These are phyloP conservation scores for Teleiodes luculella DNA, from an alignment of 2,888 invertebrate species.

Conservation along the genomic window DNA sequence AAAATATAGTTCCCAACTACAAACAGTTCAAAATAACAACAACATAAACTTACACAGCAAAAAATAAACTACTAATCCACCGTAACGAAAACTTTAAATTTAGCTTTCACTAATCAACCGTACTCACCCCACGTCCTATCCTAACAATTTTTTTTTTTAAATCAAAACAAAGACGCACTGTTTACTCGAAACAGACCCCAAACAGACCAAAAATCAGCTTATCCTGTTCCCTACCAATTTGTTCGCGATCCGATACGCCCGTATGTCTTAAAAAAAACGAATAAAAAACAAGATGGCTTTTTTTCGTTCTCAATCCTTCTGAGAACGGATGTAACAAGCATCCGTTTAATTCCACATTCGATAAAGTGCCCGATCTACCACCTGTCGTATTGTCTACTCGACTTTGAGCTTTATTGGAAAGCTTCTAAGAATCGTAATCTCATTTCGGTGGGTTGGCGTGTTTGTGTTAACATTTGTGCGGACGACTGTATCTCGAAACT, in stretches of 20 bases:
- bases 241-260: constrained; percentile 26
- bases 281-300: constrained; percentile 30
- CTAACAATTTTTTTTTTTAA: background rate
- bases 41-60: too few relatives aligned
- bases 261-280: constrained; percentile 26
- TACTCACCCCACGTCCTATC: background rate
- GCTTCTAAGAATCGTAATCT: background rate
- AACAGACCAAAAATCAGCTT: constrained; percentile 17
- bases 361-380: constrained; percentile 34
- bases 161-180: constrained; percentile 21
- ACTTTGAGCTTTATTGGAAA: constrained; percentile 17
- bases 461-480: constrained; percentile 17
- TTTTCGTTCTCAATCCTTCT: constrained; percentile 60
- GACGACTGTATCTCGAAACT: constrained; percentile 28
- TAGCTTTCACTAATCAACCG: constrained; percentile 1
- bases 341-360: constrained; percentile 58
- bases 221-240: constrained; percentile 13
- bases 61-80: background rate
- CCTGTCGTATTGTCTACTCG: constrained; percentile 22
- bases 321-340: constrained; percentile 70
- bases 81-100: background rate
- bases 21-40: too few relatives aligned
- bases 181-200: constrained; percentile 8
- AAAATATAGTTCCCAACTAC: too few relatives aligned
- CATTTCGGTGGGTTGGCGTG: background rate